These are phyloP conservation scores for Cyclura pinguis DNA, from an alignment of 2,797 vertebrate species.

Conservation along the genomic window DNA sequence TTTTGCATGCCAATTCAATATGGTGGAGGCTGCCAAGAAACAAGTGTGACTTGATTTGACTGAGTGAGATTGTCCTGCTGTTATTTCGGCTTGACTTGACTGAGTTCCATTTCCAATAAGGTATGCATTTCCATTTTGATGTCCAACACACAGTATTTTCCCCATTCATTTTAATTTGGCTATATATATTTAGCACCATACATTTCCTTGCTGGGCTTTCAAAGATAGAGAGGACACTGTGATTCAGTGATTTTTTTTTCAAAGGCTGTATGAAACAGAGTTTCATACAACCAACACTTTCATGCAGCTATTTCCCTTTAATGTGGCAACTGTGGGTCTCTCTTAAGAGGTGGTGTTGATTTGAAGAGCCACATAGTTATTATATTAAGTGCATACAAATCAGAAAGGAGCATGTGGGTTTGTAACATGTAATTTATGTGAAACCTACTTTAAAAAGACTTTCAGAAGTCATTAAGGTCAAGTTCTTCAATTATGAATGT, in stretches of 20 bases:
- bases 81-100: not conserved
- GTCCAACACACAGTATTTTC: not conserved
- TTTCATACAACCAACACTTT: slow-evolving; percentile 30
- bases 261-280: not conserved
- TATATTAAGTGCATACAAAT: slow-evolving; percentile 40
- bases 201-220: slow-evolving; percentile 22
- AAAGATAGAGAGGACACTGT: not conserved
- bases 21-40: not conserved
- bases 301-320: slow-evolving; percentile 42
- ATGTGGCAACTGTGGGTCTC: slow-evolving; percentile 34
- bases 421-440: slow-evolving; percentile 40
- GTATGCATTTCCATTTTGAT: slow-evolving; percentile 32
- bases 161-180: not conserved
- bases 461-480: slow-evolving; percentile 48
- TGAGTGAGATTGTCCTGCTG: slow-evolving; percentile 21
- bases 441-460: slow-evolving; percentile 50
- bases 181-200: not conserved
- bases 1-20: slow-evolving; percentile 19
- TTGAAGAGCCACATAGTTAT: slow-evolving; percentile 46
- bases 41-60: not conserved
- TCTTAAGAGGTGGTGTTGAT: slow-evolving; percentile 43
- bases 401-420: slow-evolving; percentile 44
- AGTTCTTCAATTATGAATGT: slow-evolving; percentile 47
- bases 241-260: not conserved
- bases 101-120: not conserved